phyloP scores from a whole-genome alignment of 2,888 invertebrate genomes.

The Caenorhabditis sp. region DNA sequence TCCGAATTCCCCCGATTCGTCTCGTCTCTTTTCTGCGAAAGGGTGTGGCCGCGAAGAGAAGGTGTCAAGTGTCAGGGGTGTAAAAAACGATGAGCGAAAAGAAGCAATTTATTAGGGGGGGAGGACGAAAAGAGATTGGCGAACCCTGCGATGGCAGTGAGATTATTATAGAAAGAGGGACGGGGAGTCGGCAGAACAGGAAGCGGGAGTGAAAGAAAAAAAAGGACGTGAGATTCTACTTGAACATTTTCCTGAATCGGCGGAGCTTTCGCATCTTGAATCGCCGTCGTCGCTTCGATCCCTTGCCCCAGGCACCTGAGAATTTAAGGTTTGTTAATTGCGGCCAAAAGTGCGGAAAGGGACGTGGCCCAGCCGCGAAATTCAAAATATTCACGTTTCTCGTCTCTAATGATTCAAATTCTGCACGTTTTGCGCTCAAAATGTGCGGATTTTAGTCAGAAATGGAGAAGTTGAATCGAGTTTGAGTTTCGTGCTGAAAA shows the following conservation, averaged over 20 bases:
- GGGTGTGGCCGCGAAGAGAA: too few relatives aligned
- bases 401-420: too few relatives aligned
- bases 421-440: too few relatives aligned
- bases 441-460: too few relatives aligned
- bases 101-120: slow-evolving; percentile 36
- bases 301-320: slow-evolving; percentile 74
- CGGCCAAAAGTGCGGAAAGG: too few relatives aligned
- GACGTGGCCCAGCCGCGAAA: too few relatives aligned
- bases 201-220: not conserved
- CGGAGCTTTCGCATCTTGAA: slow-evolving; percentile 74
- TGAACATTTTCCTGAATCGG: slow-evolving; percentile 62
- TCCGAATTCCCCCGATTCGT: too few relatives aligned
- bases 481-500: too few relatives aligned
- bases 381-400: too few relatives aligned
- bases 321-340: slow-evolving; percentile 7
- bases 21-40: too few relatives aligned
- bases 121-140: slow-evolving; percentile 9
- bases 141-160: slow-evolving; percentile 50
- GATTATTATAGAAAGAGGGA: slow-evolving; percentile 41
- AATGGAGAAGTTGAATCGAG: too few relatives aligned
- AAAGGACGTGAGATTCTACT: not conserved
- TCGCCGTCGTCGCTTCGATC: slow-evolving; percentile 69
- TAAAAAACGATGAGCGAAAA: not conserved
- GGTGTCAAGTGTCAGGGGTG: not conserved
- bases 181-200: not conserved